Base-by-base conservation (phyloP, 2,113 vertebrate genomes). In the Stigmatopora nigra region DNA sequence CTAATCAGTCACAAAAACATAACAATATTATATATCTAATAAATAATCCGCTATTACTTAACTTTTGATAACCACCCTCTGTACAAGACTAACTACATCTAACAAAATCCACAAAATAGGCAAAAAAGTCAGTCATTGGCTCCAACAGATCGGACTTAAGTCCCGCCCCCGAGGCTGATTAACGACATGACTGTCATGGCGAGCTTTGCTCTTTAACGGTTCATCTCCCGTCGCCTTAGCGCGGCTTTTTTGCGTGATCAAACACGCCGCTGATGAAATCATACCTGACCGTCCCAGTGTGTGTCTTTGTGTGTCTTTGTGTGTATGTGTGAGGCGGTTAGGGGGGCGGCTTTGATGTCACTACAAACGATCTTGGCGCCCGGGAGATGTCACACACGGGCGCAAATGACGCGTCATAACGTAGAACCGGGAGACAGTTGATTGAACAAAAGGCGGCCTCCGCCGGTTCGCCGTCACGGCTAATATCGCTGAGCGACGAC, bases 221-320 rank as follows among this genome's bases (percentile, higher is more conserved):
- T 79, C 66, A 64, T 73, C 79, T 72, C 77, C 63, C 57, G 60
- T 76, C 65, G 67, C 66, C 68, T 80, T 78, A 73, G 68, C 78
- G 67, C 76, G 78, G 69, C 69, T 73, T 75, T 75, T 31, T 31
- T 60, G 38, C 83, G 81, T 89, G 90, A 90, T 90, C 89, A 90
- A 89, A 89, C 89, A 81, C 73, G 70, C 68, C 71, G 82, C 77
- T 89, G 90, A 91, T 91, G 86, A 88, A 88, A 89, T 86, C 82
- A 79, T 86, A 88, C 82, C 87, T 76, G 81, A 74, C 77, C 83
- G 84, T 71, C 76, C 76, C 78, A 80, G 83, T 31, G 25, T 31
- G 25, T 31, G 25, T 2, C 1, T 31, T 1, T 31, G 25, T 31
- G 25, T 31, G 25, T 31, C 25, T 31, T 31, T 31, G 25, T 31